phyloP scores from a whole-genome alignment of 2,113 vertebrate species.

The Pampusana beccarii region DNA sequence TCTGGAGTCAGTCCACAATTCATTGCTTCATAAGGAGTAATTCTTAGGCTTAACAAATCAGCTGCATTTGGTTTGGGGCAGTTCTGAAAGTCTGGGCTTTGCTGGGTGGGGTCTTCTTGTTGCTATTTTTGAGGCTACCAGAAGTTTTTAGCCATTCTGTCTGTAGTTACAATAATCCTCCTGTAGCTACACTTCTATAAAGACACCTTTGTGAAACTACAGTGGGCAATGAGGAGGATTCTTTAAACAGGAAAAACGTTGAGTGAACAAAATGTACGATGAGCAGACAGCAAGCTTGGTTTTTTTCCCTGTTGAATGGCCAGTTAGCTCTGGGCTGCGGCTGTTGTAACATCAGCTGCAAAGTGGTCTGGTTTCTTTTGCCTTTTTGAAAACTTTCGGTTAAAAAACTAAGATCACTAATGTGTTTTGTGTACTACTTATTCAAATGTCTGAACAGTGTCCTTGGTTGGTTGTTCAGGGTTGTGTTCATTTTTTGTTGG shows the following conservation, averaged over 20 bases:
- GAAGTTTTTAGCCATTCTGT: background rate
- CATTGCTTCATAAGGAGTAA: background rate
- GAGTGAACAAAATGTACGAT: background rate
- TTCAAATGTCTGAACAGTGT: background rate
- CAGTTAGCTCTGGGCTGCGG: slow-evolving; percentile 4
- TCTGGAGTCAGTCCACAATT: slow-evolving; percentile 35
- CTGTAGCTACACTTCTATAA: background rate
- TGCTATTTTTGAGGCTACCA: background rate
- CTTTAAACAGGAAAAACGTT: background rate
- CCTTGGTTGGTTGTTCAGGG: background rate
- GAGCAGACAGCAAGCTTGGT: background rate
- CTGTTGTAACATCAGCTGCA: background rate
- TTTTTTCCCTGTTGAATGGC: background rate
- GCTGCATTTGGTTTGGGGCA: background rate
- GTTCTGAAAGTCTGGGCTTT: background rate
- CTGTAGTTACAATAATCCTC: background rate
- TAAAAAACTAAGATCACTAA: background rate
- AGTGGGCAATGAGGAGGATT: background rate
- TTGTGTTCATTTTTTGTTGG: background rate
- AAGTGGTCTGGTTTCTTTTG: background rate
- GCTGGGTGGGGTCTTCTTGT: background rate
- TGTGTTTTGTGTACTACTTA: background rate
- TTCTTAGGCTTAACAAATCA: background rate
- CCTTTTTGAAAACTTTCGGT: background rate
- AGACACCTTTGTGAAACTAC: background rate